Base-by-base conservation (phyloP, 2,113 vertebrate species). In the Hemibagrus wyckioides region DNA sequence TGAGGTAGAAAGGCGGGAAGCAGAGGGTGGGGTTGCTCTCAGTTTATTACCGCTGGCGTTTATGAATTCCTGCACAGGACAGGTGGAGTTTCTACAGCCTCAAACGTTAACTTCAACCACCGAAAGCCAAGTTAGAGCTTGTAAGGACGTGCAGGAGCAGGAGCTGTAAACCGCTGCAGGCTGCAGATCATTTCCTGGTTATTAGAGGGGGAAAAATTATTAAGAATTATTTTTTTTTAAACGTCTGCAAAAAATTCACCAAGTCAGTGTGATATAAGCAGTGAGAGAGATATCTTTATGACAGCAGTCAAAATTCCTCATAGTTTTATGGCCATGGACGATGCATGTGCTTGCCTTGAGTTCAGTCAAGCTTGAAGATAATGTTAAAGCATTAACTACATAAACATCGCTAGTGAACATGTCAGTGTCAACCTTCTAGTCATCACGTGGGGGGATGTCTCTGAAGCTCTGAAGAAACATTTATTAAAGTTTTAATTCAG, bases 21-120 rank as follows among this genome's bases (percentile, higher is more conserved):
- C 57, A 77, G 8, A 28, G 86, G 69, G 81, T 83, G 86, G 13
- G 71, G 86, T 50, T 10, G 28, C 8, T 48, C 39, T 6, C 23
- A 39, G 36, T 82, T 82, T 33, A 86, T 54, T 52, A 56, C 61
- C 50, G 9, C 57, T 63, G 71, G 80, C 41, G 7, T 75, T 36
- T 63, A 83, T 13, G 69, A 54, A 83, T 87, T 87, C 86, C 86
- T 83, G 10, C 75, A 57, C 57, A 54, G 10, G 33, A 71, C 86
- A 87, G 80, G 54, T 83, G 41, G 21, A 79, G 81, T 54, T 83
- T 79, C 23, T 17, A 41, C 33, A 28, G 33, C 36, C 36, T 79
- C 30, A 4, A 56, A 65, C 28, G 28, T 54, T 41, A 69, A 41
- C 10, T 30, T 11, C 57, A 44, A 84, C 57, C 17, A 87, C 21